Percentiles rank a stretch among this genome's conserved stretches.
These are phyloP conservation scores for Ctenosaura bakeri DNA, from an alignment of 2,797 vertebrate genomes.

Conservation along the genomic window DNA sequence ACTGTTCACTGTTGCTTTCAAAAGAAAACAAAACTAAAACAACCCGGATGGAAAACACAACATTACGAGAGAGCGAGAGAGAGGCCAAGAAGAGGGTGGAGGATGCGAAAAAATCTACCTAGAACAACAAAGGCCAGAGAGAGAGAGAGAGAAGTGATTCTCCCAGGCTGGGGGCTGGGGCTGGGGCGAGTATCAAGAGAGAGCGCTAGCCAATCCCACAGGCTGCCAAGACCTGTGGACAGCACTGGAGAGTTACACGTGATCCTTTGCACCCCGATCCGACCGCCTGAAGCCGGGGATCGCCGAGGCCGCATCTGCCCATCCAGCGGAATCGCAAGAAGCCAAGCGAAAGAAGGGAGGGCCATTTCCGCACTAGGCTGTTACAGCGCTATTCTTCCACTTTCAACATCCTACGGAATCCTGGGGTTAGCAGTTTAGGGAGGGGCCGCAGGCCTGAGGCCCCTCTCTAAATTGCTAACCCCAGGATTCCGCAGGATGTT, in stretches of 20 bases:
- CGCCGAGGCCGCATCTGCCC: slow-evolving; percentile 49
- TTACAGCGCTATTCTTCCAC: too few relatives aligned
- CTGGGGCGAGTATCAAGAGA: slow-evolving; percentile 70
- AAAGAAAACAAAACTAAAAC: slow-evolving; percentile 74
- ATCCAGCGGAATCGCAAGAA: slow-evolving; percentile 71
- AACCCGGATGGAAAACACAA: slow-evolving; percentile 69
- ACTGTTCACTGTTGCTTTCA: slow-evolving; percentile 62
- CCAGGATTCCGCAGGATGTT: too few relatives aligned
- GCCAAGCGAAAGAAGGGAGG: not conserved
- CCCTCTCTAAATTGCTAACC: too few relatives aligned
- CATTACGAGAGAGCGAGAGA: slow-evolving; percentile 70
- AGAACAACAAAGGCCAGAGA: not conserved
- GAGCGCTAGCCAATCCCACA: slow-evolving; percentile 78
- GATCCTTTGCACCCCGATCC: slow-evolving; percentile 88
- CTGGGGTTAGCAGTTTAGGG: too few relatives aligned
- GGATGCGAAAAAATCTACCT: not conserved
- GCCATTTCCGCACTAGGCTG: too few relatives aligned
- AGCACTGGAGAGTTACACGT: slow-evolving; percentile 91
- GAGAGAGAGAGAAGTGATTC: slow-evolving; percentile 57
- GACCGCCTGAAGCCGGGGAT: slow-evolving; percentile 31
- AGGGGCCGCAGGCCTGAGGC: too few relatives aligned
- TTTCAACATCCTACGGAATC: too few relatives aligned
- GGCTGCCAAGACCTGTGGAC: slow-evolving; percentile 82
- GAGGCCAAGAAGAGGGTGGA: slow-evolving; percentile 56
- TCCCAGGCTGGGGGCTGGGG: slow-evolving; percentile 29